A percentile compares a stretch with the other conserved stretches of the same genome.
These are phyloP conservation scores for Lasius platythorax DNA, from an alignment of 2,888 invertebrate species.

Conservation along the genomic window DNA sequence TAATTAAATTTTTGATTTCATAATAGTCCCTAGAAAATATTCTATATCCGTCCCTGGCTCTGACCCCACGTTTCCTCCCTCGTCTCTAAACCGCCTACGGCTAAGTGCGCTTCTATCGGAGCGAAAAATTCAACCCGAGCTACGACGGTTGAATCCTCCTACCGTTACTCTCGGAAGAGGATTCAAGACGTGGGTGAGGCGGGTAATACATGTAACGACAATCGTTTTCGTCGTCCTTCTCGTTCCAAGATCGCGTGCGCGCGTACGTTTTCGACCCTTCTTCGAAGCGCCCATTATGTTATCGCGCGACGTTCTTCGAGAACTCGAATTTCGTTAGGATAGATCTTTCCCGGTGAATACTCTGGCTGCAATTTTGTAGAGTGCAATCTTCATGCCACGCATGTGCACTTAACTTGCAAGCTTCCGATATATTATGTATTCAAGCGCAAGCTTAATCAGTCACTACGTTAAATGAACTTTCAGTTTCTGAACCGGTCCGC, in stretches of 20 bases:
- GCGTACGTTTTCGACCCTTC: conserved; percentile 28
- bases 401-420: conserved; percentile 13
- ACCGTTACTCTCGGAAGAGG: conserved; percentile 20
- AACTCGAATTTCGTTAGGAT: conserved; percentile 34
- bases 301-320: conserved; percentile 22
- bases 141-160: conserved; percentile 38
- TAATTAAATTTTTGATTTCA: not conserved
- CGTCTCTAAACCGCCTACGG: conserved; percentile 60
- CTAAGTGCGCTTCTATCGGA: conserved; percentile 68
- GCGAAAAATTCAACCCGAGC: conserved; percentile 70
- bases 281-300: not conserved
- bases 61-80: conserved; percentile 23
- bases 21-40: not conserved
- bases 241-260: conserved; percentile 37
- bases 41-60: conserved; percentile 7
- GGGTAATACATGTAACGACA: conserved; percentile 62
- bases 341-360: conserved; percentile 4
- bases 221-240: conserved; percentile 55
- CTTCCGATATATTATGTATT: conserved; percentile 16
- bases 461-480: conserved; percentile 31
- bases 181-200: conserved; percentile 40
- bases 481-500: conserved; percentile 5
- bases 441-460: conserved; percentile 24
- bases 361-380: conserved; percentile 16
- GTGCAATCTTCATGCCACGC: conserved; percentile 31